Conservation (phyloP, 1,140 invertebrate genomes). For the Magallana ariakensis region DNA sequence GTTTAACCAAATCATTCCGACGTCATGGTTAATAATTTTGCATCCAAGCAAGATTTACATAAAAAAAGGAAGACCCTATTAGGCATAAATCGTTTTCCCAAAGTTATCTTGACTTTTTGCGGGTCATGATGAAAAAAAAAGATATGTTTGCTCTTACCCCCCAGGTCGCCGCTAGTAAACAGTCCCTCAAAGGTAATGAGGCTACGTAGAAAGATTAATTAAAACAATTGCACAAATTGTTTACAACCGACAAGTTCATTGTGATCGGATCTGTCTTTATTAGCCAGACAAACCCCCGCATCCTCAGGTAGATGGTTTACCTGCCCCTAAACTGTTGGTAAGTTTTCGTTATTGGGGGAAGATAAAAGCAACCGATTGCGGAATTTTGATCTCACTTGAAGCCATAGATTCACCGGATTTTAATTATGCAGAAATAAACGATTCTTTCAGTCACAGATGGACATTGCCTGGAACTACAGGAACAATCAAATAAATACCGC, state of each 20-base stretch:
- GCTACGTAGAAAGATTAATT: conserved; percentile 18
- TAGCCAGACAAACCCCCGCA: neutral
- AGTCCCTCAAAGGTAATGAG: conserved; percentile 15
- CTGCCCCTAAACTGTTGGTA: conserved; percentile 7
- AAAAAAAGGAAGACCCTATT: too few species aligned
- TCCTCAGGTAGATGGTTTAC: neutral
- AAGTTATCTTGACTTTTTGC: too few species aligned
- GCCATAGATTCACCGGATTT: neutral
- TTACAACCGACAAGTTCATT: conserved; percentile 3
- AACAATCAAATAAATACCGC: neutral
- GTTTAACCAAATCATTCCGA: too few species aligned
- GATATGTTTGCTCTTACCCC: neutral
- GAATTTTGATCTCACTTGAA: neutral
- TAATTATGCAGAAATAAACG: conserved; percentile 6
- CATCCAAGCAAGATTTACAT: too few species aligned
- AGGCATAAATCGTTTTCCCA: too few species aligned
- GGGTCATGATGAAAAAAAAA: too few species aligned
- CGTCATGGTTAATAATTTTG: too few species aligned
- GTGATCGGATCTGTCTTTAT: conserved; percentile 21
- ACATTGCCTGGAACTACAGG: conserved; percentile 11
- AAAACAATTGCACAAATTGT: conserved; percentile 34
- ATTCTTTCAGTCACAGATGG: conserved; percentile 33
- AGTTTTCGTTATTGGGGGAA: neutral
- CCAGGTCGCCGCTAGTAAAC: neutral
- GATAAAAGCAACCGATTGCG: neutral